A percentile compares a stretch with the other conserved stretches of the same genome.
phyloP scores from a whole-genome alignment of 2,113 vertebrate species.

The Philantomba maxwellii region DNA sequence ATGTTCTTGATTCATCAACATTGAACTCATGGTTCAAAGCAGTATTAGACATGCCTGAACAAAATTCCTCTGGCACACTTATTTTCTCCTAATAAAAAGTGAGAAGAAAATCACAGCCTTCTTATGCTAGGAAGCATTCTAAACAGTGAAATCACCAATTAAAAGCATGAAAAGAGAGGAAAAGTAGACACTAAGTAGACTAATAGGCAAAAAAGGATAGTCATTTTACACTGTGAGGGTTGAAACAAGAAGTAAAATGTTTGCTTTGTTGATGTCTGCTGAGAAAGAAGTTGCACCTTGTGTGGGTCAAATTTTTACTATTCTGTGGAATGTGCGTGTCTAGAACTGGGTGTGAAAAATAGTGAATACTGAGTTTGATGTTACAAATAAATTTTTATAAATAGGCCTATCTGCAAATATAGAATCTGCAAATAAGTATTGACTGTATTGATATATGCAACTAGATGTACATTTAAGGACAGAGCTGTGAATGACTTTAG shows the following conservation, averaged over 20 bases:
- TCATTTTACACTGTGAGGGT: not conserved
- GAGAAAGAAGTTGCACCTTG: not conserved
- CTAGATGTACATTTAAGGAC: not conserved
- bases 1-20: not conserved
- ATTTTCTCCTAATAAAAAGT: not conserved
- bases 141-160: not conserved
- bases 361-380: not conserved
- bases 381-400: not conserved
- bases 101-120: not conserved
- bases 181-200: not conserved
- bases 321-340: not conserved
- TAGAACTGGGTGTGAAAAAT: not conserved
- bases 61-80: not conserved
- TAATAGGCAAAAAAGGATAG: not conserved
- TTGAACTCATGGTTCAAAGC: not conserved
- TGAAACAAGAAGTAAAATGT: not conserved
- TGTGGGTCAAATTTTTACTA: no score
- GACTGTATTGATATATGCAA: not conserved
- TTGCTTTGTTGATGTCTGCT: not conserved
- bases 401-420: not conserved
- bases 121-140: not conserved
- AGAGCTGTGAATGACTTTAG: not conserved
- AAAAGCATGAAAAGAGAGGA: not conserved
- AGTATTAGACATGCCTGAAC: not conserved
- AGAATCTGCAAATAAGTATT: not conserved